These are phyloP conservation scores for Cataglyphis albicans DNA, from an alignment of 2,888 invertebrate genomes.

Conservation along the genomic window DNA sequence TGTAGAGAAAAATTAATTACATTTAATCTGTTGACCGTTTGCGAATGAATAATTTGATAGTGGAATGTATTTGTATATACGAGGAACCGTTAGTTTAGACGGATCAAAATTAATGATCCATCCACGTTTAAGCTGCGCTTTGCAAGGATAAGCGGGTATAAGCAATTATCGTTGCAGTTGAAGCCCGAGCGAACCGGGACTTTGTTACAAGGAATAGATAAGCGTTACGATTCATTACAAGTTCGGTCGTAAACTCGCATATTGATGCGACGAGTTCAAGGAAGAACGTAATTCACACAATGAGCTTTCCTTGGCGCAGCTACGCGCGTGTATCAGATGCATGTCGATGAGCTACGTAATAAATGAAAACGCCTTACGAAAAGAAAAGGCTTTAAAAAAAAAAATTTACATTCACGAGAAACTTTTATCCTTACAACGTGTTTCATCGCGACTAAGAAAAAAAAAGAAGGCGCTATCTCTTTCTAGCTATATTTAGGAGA, in stretches of 20 bases:
- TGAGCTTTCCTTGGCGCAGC: constrained; percentile 27
- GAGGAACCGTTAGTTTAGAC: not conserved
- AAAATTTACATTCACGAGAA: not conserved
- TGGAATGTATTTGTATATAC: not conserved
- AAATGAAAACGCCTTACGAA: not conserved
- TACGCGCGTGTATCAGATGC: not conserved
- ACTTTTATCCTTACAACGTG: not conserved
- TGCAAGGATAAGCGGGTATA: not conserved
- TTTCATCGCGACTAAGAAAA: not conserved
- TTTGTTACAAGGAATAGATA: constrained; percentile 17
- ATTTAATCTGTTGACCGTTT: not conserved
- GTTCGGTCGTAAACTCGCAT: constrained; percentile 20
- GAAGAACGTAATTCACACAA: constrained; percentile 62
- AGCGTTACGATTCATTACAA: constrained; percentile 12
- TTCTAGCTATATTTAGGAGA: not conserved
- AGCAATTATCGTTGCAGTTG: constrained; percentile 18
- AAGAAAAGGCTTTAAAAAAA: not conserved
- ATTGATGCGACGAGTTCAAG: constrained; percentile 12
- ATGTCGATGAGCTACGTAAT: constrained; percentile 9
- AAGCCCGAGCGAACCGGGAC: not conserved
- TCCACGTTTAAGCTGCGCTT: constrained; percentile 4
- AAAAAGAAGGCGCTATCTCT: not conserved
- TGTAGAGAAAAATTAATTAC: not conserved
- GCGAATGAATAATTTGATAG: not conserved
- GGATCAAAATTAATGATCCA: not conserved